Percentiles rank a stretch among this genome's conserved stretches.
Evolutionary conservation across 1,140 invertebrate species (phyloP).

Genomic region (Babylonia areolata): DNA sequence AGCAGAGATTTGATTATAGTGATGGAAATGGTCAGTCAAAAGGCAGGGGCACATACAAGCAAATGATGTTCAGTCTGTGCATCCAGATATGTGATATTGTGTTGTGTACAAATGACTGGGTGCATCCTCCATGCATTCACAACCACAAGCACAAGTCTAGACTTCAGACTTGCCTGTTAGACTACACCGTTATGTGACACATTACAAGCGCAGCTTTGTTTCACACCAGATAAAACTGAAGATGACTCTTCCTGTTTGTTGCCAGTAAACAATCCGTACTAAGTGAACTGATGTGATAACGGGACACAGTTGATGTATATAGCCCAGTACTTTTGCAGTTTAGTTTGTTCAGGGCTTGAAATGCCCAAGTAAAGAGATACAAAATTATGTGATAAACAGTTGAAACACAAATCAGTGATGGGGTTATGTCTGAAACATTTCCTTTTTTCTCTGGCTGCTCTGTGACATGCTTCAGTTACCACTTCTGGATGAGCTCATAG

Average conservation of each 20-base stretch:
- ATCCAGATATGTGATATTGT: background rate
- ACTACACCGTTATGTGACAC: background rate
- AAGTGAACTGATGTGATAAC: background rate
- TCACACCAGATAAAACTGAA: background rate
- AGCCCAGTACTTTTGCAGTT: background rate
- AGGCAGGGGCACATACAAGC: too few species aligned
- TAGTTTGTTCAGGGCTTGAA: background rate
- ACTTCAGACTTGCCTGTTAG: background rate
- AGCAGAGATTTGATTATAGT: background rate
- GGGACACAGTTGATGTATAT: background rate
- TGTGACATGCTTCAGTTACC: background rate
- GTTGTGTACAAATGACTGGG: conserved; percentile 2
- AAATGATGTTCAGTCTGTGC: too few species aligned
- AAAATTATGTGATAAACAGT: background rate
- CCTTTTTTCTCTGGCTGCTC: background rate
- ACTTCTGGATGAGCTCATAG: background rate
- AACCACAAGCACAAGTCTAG: too few species aligned
- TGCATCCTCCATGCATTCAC: background rate
- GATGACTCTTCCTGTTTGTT: background rate
- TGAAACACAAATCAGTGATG: background rate
- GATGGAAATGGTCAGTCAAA: background rate
- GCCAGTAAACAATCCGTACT: background rate
- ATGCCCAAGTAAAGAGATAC: background rate
- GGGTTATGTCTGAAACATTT: background rate
- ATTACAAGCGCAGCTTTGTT: background rate